Evolutionary conservation across 2,797 vertebrate genomes (phyloP), one percentile per base, ranked within the genome.

Genomic region (Sebastes paucispinis): DNA sequence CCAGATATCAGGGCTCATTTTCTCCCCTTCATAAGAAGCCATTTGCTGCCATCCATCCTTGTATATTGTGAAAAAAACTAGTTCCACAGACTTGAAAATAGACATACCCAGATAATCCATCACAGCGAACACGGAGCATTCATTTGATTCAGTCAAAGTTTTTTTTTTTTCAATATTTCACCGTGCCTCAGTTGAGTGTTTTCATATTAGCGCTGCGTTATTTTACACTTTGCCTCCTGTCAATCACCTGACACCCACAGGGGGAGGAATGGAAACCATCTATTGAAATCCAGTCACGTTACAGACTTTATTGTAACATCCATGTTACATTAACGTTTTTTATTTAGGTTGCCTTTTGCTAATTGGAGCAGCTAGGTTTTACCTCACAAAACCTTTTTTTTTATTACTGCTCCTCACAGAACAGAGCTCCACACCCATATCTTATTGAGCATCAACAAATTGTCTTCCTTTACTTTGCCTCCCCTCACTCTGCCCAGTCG

Each of bases 361-460:
- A 50, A 74, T 22, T 3, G 18, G 20, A 70, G 32, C 25, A 25
- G 25, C 25, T 25, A 25, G 25, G 25, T 25, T 25, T 25, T 25
- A 25, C 25, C 62, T 69, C n/a, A 8, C 18, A 63, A 29, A 29
- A 27, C 3, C 29, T 57, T 18, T 52, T 29, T 27, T 59, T 70
- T 58, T n/a, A 47, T 59, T 71, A 18, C 22, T 11, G 18, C 66
- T 77, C 68, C 9, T 70, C 65, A 50, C 55, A 25, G 63, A 77
- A 31, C 62, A 65, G 65, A 60, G 67, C 5, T 8, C 32, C 24
- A 3, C 12, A 1, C 31, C 47, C 36, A 14, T 54, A 54, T 70
- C 29, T 74, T 39, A 64, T 66, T 34, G 52, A 85, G 16, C 34
- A 73, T 58, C 59, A 73, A 43, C 78, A 81, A 62, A 74, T 77